These are phyloP conservation scores for Cylindroiulus punctatus DNA, from an alignment of 2,888 invertebrate species.

Conservation along the genomic window DNA sequence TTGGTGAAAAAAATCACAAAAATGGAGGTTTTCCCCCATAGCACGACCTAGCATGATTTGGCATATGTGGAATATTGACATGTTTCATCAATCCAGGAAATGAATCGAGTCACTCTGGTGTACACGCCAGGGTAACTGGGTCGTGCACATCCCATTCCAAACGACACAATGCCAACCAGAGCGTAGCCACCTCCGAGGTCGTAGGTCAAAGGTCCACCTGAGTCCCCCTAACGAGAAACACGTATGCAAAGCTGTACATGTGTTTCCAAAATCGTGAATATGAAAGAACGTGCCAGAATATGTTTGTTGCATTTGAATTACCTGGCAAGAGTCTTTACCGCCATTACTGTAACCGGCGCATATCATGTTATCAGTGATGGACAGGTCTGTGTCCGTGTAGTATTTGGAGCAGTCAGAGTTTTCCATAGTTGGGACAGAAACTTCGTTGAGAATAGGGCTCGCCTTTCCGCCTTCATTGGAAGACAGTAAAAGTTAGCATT, in stretches of 20 bases:
- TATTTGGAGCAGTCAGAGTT: neutral
- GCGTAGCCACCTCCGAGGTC: slow-evolving; percentile 10
- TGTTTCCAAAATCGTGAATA: neutral
- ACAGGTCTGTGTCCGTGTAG: neutral
- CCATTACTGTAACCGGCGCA: slow-evolving; percentile 35
- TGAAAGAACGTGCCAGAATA: neutral
- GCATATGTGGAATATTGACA: neutral
- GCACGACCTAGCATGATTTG: slow-evolving; percentile 4
- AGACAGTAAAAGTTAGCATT: neutral
- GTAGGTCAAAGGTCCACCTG: slow-evolving; percentile 45
- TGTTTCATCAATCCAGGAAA: slow-evolving; percentile 45
- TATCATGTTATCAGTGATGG: slow-evolving; percentile 44
- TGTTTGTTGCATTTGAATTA: neutral
- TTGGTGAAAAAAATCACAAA: neutral
- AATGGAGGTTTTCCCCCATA: neutral
- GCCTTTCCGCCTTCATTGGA: neutral
- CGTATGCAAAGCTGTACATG: neutral
- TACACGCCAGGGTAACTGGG: slow-evolving; percentile 46
- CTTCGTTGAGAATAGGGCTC: neutral
- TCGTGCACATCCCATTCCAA: slow-evolving; percentile 42
- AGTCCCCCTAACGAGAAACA: slow-evolving; percentile 46
- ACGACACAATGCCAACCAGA: slow-evolving; percentile 48
- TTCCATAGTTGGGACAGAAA: slow-evolving; percentile 8
- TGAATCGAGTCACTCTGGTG: slow-evolving; percentile 17
- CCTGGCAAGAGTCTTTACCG: slow-evolving; percentile 52